A percentile compares a stretch with the other conserved stretches of the same genome.
phyloP scores from a whole-genome alignment of 2,113 vertebrate species.

The Leptobrachium ailaonicum region DNA sequence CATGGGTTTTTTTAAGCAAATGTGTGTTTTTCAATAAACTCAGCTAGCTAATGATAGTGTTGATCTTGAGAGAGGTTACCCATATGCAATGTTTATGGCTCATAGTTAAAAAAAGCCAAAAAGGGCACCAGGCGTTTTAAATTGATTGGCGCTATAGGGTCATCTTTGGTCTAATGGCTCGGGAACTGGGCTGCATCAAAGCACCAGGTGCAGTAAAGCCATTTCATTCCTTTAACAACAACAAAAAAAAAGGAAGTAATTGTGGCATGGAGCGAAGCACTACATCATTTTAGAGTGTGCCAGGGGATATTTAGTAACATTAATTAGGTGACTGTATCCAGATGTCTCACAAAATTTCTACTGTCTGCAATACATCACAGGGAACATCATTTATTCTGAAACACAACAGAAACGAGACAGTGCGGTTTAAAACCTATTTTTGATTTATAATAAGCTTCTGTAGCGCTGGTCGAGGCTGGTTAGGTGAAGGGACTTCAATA shows the following conservation, averaged over 20 bases:
- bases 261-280: conserved; percentile 8
- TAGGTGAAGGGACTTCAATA: conserved; percentile 3
- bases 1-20: conserved; percentile 6
- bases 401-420: conserved; percentile 30
- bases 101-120: not conserved
- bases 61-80: conserved; percentile 13
- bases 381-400: conserved; percentile 7
- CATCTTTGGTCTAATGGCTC: not conserved
- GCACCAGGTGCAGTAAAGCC: not conserved
- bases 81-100: not conserved
- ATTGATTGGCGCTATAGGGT: conserved; percentile 29
- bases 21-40: conserved; percentile 13
- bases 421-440: conserved; percentile 14
- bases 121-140: not conserved
- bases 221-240: conserved; percentile 22
- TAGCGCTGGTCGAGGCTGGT: conserved; percentile 6
- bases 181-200: conserved; percentile 12
- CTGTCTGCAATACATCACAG: conserved; percentile 3
- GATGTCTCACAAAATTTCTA: conserved; percentile 23
- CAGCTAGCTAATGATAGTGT: conserved; percentile 8
- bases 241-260: not conserved
- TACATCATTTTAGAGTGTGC: conserved; percentile 21
- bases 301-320: conserved; percentile 10
- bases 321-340: conserved; percentile 40
- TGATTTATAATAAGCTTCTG: conserved; percentile 35